Base-by-base conservation (phyloP, 2,113 vertebrate species). In the Petrocephalus microphthalmus region DNA sequence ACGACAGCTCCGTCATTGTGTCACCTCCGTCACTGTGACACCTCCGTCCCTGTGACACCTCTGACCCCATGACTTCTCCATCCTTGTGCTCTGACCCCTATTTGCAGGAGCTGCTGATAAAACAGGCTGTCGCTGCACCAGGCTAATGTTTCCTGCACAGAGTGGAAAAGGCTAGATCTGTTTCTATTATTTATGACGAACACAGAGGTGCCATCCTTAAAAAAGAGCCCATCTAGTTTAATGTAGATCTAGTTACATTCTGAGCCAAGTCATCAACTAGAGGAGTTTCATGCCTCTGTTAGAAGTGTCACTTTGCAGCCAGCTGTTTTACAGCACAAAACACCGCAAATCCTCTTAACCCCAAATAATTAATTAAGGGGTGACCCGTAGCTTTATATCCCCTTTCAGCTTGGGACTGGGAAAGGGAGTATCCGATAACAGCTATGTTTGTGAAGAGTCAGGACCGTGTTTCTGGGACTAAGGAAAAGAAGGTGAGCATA, bases 361-460 rank as follows among this genome's bases (percentile, higher is more conserved):
- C 51, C 25, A 87, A 93, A 93, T 94, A 94, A 94, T 94, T 93
- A 93, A 92, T 92, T 92, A 93, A 93, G 92, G 92, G 92, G 91
- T 92, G 93, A 94, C 47, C 82, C 6, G 3, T 25, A 47, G 82
- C 45, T 49, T 49, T 84, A 29, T 51, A 51, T 51, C 82, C 82
- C 82, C 15, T 37, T 47, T 84, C 8, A 1, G 17, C 8, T 45
- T 74, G n/a, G 22, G 0, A n/a, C 42, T 25, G 10, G 15, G 45
- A 64, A 11, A 49, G 7, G 81, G 45, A 45, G 37, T 49, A 17
- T 49, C 19, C 1, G 37, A n/a, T 84, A 20, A 47, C 20, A 84
- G 81, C 10, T 45, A 10, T 0, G 47, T 22, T 84, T 51, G 47
- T 15, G 1, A 13, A 51, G 82, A n/a, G 82, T 17, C 42, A 84